These are phyloP conservation scores for Ridgeia piscesae DNA, from an alignment of 1,140 invertebrate species.

Conservation along the genomic window DNA sequence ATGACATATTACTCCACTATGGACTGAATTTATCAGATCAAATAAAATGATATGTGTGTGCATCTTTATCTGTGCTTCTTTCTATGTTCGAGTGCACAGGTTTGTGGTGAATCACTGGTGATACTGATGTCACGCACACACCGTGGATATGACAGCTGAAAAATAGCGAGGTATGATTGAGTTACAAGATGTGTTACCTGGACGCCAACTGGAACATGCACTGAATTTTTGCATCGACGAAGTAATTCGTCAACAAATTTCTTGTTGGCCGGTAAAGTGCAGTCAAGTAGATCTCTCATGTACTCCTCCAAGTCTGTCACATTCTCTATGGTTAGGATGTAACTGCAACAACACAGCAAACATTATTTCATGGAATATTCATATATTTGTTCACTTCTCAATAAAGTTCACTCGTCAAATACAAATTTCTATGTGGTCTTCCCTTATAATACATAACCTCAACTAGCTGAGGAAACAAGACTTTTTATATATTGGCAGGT, in stretches of 20 bases:
- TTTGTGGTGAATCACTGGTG: too few relatives aligned
- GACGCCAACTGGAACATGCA: constrained; percentile 24
- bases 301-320: constrained; percentile 55
- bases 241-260: constrained; percentile 54
- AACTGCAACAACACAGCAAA: constrained; percentile 37
- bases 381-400: not conserved
- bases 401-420: too few relatives aligned
- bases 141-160: not conserved
- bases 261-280: constrained; percentile 39
- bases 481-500: too few relatives aligned
- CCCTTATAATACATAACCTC: too few relatives aligned
- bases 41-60: not conserved
- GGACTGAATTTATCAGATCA: too few relatives aligned
- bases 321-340: constrained; percentile 55
- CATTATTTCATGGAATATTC: not conserved
- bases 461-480: too few relatives aligned
- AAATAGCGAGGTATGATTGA: not conserved
- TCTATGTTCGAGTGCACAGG: too few relatives aligned
- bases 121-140: not conserved
- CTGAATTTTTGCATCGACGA: constrained; percentile 34
- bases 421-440: too few relatives aligned
- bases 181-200: not conserved
- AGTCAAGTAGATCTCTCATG: constrained; percentile 53
- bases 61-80: not conserved
- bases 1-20: too few relatives aligned